Conservation (phyloP, 2,888 invertebrate genomes). For the Chymomyza caudatula region DNA sequence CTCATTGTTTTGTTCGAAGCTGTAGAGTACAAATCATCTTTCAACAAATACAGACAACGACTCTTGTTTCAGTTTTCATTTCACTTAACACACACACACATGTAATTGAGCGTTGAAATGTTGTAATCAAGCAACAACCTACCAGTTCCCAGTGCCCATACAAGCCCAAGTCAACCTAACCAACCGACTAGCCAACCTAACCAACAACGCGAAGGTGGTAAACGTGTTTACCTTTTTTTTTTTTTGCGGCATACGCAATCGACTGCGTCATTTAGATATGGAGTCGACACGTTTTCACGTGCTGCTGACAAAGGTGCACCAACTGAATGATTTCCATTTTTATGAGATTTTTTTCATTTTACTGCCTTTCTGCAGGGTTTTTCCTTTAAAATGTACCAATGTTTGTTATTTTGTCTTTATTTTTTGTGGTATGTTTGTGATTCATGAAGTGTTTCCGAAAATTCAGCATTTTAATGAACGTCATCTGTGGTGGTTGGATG, state of each 20-base stretch:
- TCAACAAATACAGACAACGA: constrained; percentile 4
- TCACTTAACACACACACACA: neutral
- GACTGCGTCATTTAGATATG: neutral
- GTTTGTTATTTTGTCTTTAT: constrained; percentile 26
- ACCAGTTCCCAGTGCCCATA: neutral
- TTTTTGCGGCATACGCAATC: constrained; percentile 29
- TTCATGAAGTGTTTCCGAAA: constrained; percentile 33
- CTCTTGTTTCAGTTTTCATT: neutral
- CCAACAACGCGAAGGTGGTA: constrained; percentile 32
- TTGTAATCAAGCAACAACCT: constrained; percentile 40
- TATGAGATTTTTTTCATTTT: constrained; percentile 35
- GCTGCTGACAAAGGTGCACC: constrained; percentile 9
- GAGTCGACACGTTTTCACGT: constrained; percentile 34
- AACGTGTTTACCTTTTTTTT: constrained; percentile 46
- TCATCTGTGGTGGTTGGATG: constrained; percentile 4
- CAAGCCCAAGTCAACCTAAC: constrained; percentile 21
- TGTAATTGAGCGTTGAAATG: constrained; percentile 46
- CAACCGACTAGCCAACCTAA: neutral
- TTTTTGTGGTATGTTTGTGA: constrained; percentile 12
- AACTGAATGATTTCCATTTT: constrained; percentile 15
- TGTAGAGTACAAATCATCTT: constrained; percentile 1
- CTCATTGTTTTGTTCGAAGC: neutral
- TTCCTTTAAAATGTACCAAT: constrained; percentile 38
- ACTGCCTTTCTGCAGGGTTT: constrained; percentile 31
- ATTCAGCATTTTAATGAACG: constrained; percentile 46